phyloP scores from a whole-genome alignment of 2,888 invertebrate species.

The Erebia ligea region DNA sequence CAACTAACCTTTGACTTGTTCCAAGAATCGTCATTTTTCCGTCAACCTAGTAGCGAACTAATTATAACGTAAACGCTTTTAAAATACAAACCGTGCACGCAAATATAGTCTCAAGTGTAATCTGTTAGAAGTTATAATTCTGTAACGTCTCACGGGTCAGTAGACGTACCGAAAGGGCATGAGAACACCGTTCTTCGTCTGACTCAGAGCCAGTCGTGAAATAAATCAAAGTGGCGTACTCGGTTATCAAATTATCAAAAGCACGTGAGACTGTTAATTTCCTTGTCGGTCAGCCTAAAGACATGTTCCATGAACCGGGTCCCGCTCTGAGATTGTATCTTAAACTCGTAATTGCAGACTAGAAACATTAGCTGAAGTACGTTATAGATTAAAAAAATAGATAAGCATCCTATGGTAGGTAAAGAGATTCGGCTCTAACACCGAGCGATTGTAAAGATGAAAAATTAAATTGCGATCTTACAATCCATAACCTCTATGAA shows the following conservation, averaged over 20 bases:
- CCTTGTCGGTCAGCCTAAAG: slow-evolving; percentile 76
- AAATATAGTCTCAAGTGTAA: neutral
- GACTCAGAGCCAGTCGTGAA: slow-evolving; percentile 69
- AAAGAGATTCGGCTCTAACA: neutral
- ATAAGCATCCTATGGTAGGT: slow-evolving; percentile 24
- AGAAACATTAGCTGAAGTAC: slow-evolving; percentile 64
- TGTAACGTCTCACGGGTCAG: slow-evolving; percentile 27
- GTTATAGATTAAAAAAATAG: slow-evolving; percentile 41
- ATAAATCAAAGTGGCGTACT: slow-evolving; percentile 72
- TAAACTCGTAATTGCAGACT: slow-evolving; percentile 68
- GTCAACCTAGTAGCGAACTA: slow-evolving; percentile 31
- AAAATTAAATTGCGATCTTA: neutral
- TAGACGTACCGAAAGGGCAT: slow-evolving; percentile 58
- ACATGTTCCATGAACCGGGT: slow-evolving; percentile 74
- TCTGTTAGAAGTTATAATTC: slow-evolving; percentile 18
- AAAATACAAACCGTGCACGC: neutral
- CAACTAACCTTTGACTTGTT: slow-evolving; percentile 31
- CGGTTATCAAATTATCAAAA: slow-evolving; percentile 82
- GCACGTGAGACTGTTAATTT: slow-evolving; percentile 79
- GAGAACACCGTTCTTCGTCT: slow-evolving; percentile 58
- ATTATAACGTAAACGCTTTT: slow-evolving; percentile 24
- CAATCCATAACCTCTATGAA: too few relatives aligned
- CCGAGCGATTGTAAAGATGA: neutral
- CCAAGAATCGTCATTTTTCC: slow-evolving; percentile 24
- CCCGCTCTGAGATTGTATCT: slow-evolving; percentile 67